Base-by-base conservation (phyloP, 2,797 vertebrate species). In the Denticeps clupeoides region DNA sequence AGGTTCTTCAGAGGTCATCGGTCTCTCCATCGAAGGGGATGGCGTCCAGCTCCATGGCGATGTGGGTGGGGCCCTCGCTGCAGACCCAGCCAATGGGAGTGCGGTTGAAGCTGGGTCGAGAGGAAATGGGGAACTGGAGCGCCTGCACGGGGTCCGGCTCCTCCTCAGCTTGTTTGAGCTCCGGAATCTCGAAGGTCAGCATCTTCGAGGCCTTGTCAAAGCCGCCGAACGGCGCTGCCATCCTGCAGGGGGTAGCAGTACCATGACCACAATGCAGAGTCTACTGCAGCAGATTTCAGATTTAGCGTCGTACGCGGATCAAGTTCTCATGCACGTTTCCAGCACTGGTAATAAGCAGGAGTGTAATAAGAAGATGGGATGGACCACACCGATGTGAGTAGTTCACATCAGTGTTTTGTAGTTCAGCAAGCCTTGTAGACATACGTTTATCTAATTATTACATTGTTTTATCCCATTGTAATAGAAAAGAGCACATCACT, bases 61-160 rank as follows among this genome's bases (percentile, higher is more conserved):
- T 82, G 68, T 88, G 77, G 1, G 74, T 79, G 61, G 73, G 75
- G 41, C 91, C 92, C 49, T 91, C 91, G 3, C 78, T 89, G 67
- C 90, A 87, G 66, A 89, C 70, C 94, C 94, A 97, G 55, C 93
- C 93, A 46, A 97, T 89, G 53, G 94, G 94, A 29, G 94, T 98
- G 77, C 92, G 89, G 82, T 98, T 98, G 77, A 98, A 98, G 40
- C 91, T 95, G 55, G 93, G 94, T 49, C 94, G 89, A n/a, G 86
- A 86, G 69, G 75, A 77, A 60, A 91, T 77, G 72, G 86, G 84
- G 46, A 84, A 79, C 67, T 88, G 90, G 67, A 83, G 79, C 63
- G 75, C 65, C 47, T 85, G 42, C 45, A 87, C 46, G n/a, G 81
- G 74, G 68, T 94, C 90, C 3, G 69, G 71, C 53, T 91, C 84